These are phyloP conservation scores for Prorops nasuta DNA, from an alignment of 1,140 invertebrate species.

Conservation along the genomic window DNA sequence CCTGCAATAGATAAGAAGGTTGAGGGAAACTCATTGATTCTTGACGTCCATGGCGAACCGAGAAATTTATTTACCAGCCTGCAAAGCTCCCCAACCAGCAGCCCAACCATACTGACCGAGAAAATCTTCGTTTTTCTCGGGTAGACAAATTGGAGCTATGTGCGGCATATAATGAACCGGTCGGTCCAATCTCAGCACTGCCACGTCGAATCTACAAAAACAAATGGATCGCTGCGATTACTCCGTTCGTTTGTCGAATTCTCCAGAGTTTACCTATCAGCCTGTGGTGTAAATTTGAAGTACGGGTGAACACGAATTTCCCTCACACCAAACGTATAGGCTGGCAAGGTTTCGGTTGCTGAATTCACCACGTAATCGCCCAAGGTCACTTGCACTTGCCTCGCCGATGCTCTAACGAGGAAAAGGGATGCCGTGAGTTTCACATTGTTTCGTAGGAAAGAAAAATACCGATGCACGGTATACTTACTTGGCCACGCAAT, in stretches of 20 bases:
- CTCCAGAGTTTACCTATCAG: conserved; percentile 57
- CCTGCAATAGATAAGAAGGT: conserved; percentile 53
- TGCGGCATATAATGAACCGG: conserved; percentile 89
- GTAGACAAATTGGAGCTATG: conserved; percentile 90
- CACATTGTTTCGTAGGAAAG: background rate
- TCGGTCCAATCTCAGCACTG: conserved; percentile 82
- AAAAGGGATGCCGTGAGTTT: too few species aligned
- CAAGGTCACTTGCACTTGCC: conserved; percentile 87
- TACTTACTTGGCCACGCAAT: conserved; percentile 84
- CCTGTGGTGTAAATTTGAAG: conserved; percentile 93
- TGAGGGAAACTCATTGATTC: background rate
- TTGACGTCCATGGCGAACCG: background rate
- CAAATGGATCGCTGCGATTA: background rate
- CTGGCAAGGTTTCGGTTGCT: conserved; percentile 82
- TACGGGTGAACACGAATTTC: conserved; percentile 89
- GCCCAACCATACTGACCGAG: conserved; percentile 88
- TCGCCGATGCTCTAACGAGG: conserved; percentile 70
- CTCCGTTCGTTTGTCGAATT: background rate
- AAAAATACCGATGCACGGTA: background rate
- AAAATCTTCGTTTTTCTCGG: conserved; percentile 86
- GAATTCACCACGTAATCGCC: conserved; percentile 94
- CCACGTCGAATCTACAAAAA: conserved; percentile 77
- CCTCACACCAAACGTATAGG: conserved; percentile 85
- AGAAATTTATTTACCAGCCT: conserved; percentile 65
- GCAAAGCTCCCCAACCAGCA: conserved; percentile 92